A percentile compares a stretch with the other conserved stretches of the same genome.
Evolutionary conservation across 2,113 vertebrate species (phyloP).

Genomic region (Orcinus orca): DNA sequence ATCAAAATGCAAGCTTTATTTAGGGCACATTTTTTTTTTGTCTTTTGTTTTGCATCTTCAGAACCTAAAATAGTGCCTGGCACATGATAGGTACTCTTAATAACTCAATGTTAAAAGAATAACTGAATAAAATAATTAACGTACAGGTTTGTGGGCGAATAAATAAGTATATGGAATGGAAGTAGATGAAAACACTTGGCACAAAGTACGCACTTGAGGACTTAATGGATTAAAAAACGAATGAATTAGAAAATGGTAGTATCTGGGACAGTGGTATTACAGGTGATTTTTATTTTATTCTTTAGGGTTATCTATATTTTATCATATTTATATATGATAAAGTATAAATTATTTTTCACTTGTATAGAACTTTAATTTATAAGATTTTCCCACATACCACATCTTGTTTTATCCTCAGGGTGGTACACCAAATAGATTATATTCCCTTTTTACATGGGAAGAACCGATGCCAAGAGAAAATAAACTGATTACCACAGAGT

Average conservation of each 20-base stretch:
- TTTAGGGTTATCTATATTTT: not conserved
- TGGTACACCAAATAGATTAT: not conserved
- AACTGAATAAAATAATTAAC: not conserved
- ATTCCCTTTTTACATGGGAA: not conserved
- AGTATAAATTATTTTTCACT: not conserved
- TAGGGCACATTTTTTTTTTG: too few relatives aligned
- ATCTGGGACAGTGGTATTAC: not conserved
- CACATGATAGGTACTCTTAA: not conserved
- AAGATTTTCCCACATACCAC: not conserved
- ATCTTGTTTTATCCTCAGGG: not conserved
- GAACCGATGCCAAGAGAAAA: not conserved
- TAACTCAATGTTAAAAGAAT: not conserved
- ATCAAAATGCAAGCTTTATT: not conserved
- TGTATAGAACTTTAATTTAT: not conserved
- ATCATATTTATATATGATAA: not conserved
- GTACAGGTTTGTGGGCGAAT: not conserved
- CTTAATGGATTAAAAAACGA: not conserved
- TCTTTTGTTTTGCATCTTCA: not conserved
- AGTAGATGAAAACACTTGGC: not conserved
- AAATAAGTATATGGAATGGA: not conserved
- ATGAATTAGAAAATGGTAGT: not conserved
- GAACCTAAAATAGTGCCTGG: not conserved
- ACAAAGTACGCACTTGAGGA: not conserved
- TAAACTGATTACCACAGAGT: not conserved
- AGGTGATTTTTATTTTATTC: not conserved